Evolutionary conservation across 2,797 vertebrate genomes (phyloP), one percentile per base, ranked within the genome.

Genomic region (Enteromius anoplus): DNA sequence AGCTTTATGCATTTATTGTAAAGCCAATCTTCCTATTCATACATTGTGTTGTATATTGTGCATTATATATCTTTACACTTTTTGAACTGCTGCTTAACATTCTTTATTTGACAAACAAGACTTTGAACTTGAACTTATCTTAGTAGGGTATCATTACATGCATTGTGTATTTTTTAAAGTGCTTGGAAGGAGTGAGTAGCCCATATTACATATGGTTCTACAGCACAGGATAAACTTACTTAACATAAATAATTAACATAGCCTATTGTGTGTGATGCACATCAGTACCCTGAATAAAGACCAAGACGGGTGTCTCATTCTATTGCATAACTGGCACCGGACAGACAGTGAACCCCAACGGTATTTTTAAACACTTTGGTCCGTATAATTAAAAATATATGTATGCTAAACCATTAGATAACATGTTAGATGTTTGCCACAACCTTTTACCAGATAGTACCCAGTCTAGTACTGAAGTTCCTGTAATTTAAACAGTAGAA

Each of bases 221-320:
- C 5, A 40, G 58, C 5, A 49, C 47, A 83, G 75, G 78, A 78
- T 78, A 83, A 45, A 70, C 58, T 80, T 80, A 68, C 51, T 26
- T 37, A 15, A 72, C 60, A 68, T 78, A 45, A 76, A 78, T 83
- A 65, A 85, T 83, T 79, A 23, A 83, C 49, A 51, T 1, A 0
- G 9, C 3, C 62, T 53, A 34, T 34, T 78, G 37, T 79, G 26
- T 71, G 45, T 37, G 45, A 21, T 81, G 29, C 34, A 79, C n/a
- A 37, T 47, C 47, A 60, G 37, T 70, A 58, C 12, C 34, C 42
- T 60, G 49, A 69, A 78, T 53, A 78, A 40, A 7, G 65, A 40
- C 12, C n/a, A 29, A 40, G 37, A 42, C 11, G 14, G 73, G 64
- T 49, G 51, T 83, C 40, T 62, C 2, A 26, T 49, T 69, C 19